A percentile compares a stretch with the other conserved stretches of the same genome.
phyloP scores from a whole-genome alignment of 2,113 vertebrate species.

The Propithecus coquereli region DNA sequence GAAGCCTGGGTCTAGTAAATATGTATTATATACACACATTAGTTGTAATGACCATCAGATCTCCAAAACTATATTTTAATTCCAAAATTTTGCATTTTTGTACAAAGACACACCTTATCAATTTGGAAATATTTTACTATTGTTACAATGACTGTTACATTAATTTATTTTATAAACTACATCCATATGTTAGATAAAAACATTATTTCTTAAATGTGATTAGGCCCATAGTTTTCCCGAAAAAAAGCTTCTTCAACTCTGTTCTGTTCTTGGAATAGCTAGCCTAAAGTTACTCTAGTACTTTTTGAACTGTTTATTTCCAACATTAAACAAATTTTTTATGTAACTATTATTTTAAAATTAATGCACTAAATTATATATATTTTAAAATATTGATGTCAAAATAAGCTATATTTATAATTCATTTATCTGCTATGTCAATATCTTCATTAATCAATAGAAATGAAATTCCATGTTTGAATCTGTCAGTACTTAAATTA shows the following conservation, averaged over 20 bases:
- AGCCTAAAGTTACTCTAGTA: not conserved
- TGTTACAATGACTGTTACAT: not conserved
- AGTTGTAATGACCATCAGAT: not conserved
- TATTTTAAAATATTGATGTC: constrained; percentile 46
- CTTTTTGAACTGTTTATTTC: not conserved
- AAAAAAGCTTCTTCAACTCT: not conserved
- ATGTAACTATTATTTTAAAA: not conserved
- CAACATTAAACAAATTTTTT: not conserved
- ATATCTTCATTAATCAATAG: not conserved
- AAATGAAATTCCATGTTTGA: constrained; percentile 19
- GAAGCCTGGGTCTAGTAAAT: not conserved
- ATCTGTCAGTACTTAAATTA: not conserved
- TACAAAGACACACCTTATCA: not conserved
- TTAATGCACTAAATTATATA: not conserved
- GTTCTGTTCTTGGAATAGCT: not conserved
- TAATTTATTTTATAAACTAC: not conserved
- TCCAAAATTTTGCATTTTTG: not conserved
- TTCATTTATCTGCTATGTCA: not conserved
- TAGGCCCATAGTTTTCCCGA: not conserved
- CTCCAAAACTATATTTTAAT: not conserved
- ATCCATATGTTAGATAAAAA: not conserved
- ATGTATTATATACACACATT: not conserved
- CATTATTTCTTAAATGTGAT: not conserved
- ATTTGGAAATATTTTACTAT: not conserved
- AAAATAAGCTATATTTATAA: constrained; percentile 39